A percentile compares a stretch with the other conserved stretches of the same genome.
These are phyloP conservation scores for Synanthedon vespiformis DNA, from an alignment of 2,888 invertebrate genomes.

Conservation along the genomic window DNA sequence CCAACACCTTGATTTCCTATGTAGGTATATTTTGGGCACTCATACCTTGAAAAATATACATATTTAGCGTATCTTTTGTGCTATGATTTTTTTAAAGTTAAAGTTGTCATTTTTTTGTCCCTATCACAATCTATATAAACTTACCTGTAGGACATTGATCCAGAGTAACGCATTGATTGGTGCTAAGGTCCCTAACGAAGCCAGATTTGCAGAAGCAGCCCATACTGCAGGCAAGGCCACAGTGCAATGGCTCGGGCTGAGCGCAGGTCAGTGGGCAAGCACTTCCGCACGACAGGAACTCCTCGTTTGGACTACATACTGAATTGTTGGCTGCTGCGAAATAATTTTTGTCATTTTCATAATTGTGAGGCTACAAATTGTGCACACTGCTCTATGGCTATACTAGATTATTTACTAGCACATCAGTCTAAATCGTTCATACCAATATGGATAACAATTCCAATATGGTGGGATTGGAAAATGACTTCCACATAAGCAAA, in stretches of 20 bases:
- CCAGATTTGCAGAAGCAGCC: conserved; percentile 58
- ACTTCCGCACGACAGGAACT: conserved; percentile 46
- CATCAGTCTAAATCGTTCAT: too few relatives aligned
- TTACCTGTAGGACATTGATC: conserved; percentile 49
- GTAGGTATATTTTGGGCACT: too few relatives aligned
- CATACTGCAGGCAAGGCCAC: conserved; percentile 44
- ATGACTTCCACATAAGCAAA: too few relatives aligned
- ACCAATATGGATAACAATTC: too few relatives aligned
- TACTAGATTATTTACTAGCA: too few relatives aligned
- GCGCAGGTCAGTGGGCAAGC: conserved; percentile 46
- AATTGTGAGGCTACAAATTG: too few relatives aligned
- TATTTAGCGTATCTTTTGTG: too few relatives aligned
- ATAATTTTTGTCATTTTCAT: background rate
- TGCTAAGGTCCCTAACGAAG: conserved; percentile 38
- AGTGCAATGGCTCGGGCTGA: conserved; percentile 35
- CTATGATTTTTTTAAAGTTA: background rate
- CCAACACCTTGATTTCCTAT: too few relatives aligned
- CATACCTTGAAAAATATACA: too few relatives aligned
- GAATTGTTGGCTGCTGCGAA: conserved; percentile 7
- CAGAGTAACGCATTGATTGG: conserved; percentile 38
- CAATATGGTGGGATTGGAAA: too few relatives aligned
- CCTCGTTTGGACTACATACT: conserved; percentile 42
- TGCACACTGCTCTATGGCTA: too few relatives aligned
- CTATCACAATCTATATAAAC: conserved; percentile 6
- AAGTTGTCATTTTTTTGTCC: background rate